A percentile compares a stretch with the other conserved stretches of the same genome.
Evolutionary conservation across 2,888 invertebrate species (phyloP).

Genomic region (Dasysyrphus albostriatus): DNA sequence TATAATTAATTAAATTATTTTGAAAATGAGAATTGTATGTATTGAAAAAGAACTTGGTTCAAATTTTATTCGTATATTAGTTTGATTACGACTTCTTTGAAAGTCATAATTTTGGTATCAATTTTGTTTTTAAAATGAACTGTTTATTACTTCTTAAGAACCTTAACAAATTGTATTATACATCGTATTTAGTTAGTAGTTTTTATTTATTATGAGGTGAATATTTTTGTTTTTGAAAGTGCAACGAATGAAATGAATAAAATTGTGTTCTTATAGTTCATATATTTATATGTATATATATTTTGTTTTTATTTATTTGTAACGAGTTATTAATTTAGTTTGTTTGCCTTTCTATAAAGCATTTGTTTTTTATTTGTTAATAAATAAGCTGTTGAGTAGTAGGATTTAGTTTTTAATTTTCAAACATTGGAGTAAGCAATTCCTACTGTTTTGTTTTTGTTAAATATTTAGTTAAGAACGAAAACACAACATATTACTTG

Average conservation of each 20-base stretch:
- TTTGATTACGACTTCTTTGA: slow-evolving; percentile 2
- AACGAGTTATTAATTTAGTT: slow-evolving; percentile 63
- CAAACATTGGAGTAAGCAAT: slow-evolving; percentile 52
- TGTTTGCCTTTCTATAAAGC: slow-evolving; percentile 37
- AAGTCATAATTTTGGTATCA: background rate
- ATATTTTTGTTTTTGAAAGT: slow-evolving; percentile 49
- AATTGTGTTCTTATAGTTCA: slow-evolving; percentile 34
- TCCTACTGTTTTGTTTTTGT: slow-evolving; percentile 43
- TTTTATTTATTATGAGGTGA: slow-evolving; percentile 40
- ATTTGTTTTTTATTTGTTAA: slow-evolving; percentile 30
- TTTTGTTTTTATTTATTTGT: slow-evolving; percentile 41
- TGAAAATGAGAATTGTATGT: slow-evolving; percentile 45
- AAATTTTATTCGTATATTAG: slow-evolving; percentile 20
- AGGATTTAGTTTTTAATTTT: slow-evolving; percentile 31
- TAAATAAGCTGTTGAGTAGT: slow-evolving; percentile 65
- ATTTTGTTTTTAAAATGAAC: background rate
- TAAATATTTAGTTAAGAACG: slow-evolving; percentile 42
- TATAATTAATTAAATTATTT: slow-evolving; percentile 52
- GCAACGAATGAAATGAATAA: slow-evolving; percentile 64
- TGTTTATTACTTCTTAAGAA: slow-evolving; percentile 33
- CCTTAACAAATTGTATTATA: slow-evolving; percentile 60
- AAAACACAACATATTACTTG: slow-evolving; percentile 63
- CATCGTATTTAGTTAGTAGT: slow-evolving; percentile 49
- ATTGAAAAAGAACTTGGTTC: slow-evolving; percentile 41
- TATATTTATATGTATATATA: slow-evolving; percentile 14